Percentiles rank a stretch among this genome's conserved stretches.
These are phyloP conservation scores for Noctua janthe DNA, from an alignment of 2,888 invertebrate genomes.

Conservation along the genomic window DNA sequence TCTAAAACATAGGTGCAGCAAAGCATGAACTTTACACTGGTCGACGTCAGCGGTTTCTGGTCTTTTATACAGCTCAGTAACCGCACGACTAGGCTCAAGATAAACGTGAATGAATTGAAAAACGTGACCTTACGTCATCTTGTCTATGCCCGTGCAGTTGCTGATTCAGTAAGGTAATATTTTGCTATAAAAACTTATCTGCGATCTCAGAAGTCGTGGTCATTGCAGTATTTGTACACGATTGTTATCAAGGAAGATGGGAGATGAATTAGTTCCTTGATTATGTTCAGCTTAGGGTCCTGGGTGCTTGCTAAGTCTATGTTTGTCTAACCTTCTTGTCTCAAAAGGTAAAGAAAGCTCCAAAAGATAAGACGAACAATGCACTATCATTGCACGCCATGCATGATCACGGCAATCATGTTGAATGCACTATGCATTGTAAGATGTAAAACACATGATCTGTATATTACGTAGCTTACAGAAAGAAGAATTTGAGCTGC, in stretches of 20 bases:
- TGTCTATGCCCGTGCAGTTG: constrained; percentile 33
- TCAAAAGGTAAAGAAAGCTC: constrained; percentile 27
- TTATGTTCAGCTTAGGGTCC: neutral
- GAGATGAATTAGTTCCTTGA: neutral
- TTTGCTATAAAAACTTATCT: constrained; percentile 39
- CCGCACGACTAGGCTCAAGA: constrained; percentile 54
- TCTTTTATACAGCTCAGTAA: constrained; percentile 33
- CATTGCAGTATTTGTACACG: constrained; percentile 8
- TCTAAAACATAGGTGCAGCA: neutral
- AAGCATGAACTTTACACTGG: constrained; percentile 43
- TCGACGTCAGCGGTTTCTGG: constrained; percentile 39
- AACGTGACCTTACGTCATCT: constrained; percentile 73
- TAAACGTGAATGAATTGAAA: constrained; percentile 65
- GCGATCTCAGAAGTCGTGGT: constrained; percentile 11
- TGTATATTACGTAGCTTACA: constrained; percentile 1
- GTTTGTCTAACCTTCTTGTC: constrained; percentile 15
- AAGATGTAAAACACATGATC: neutral
- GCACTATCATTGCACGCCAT: neutral
- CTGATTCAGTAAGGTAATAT: constrained; percentile 41
- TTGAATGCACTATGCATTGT: neutral
- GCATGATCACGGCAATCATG: neutral
- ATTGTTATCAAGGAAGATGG: neutral
- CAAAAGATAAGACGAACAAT: constrained; percentile 1
- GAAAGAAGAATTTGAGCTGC: neutral
- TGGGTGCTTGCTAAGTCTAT: neutral